Base-by-base conservation (phyloP, 2,888 invertebrate genomes). In the Apomyelois bistriatella region DNA sequence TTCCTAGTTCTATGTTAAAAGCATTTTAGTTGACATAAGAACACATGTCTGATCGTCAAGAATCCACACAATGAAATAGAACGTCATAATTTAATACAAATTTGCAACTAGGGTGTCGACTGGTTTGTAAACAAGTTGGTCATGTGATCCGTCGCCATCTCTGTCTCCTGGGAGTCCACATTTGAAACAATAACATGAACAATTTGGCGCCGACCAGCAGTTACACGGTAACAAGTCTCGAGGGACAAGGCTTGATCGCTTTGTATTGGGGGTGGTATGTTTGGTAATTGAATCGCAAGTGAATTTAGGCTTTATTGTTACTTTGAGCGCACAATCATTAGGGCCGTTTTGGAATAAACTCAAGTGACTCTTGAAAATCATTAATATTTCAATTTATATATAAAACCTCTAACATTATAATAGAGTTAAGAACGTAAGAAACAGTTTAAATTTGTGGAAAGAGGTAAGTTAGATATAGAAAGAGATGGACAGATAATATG, bases 221-320 rank as follows among this genome's bases (percentile, higher is more conserved):
- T 51, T 42, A 32, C 51, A 41, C 49, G 22, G 22, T 57, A 57
- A 57, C 56, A 57, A 55, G 57, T 53, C 57, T 46, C 59, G 5
- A 1, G 59, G 37, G 59, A 53, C 51, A 12, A 8, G 5, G 40
- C 35, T 58, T 62, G 55, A n/a, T 64, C 57, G 52, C 42, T 54
- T 51, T 22, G 58, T 22, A 22, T 22, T 22, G 22, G 22, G 22
- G 22, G 22, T 22, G 22, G 22, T 22, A 22, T 22, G n/a, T 22
- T 22, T 22, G 22, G 22, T 22, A 22, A 22, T 22, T 22, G 3
- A 22, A 3, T 2, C 5, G 22, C 22, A 22, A 22, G 22, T 22
- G 22, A 22, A 22, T 32, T 32, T 32, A 7, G 32, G 4, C 10
- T 32, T 32, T 32, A 32, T 32, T 32, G 32, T 10, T 10, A 32